Evolutionary conservation across 2,888 invertebrate species (phyloP).

Genomic region (Lasioglossum marginatum): DNA sequence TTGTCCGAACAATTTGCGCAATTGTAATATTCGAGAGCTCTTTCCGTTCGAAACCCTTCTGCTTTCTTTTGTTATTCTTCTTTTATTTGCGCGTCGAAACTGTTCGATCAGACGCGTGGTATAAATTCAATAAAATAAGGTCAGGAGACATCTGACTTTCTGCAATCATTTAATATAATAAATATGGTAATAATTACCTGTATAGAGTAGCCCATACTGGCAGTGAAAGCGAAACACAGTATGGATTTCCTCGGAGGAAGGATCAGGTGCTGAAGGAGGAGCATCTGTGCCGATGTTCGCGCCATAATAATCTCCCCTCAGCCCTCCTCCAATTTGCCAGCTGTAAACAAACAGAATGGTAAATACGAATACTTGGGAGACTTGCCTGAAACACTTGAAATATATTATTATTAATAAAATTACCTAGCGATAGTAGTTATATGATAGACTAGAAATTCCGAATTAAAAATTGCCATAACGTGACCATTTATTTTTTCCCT

Average conservation of each 20-base stretch:
- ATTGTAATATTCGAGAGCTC: not conserved
- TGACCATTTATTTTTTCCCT: too few relatives aligned
- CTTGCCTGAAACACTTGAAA: not conserved
- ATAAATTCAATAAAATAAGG: too few relatives aligned
- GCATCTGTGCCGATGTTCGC: constrained; percentile 66
- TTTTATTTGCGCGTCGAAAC: not conserved
- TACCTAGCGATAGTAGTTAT: too few relatives aligned
- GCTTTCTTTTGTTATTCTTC: not conserved
- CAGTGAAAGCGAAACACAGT: constrained; percentile 9
- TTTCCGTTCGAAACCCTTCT: not conserved
- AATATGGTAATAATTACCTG: not conserved
- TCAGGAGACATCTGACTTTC: too few relatives aligned
- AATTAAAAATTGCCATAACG: too few relatives aligned
- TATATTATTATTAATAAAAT: not conserved
- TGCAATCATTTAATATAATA: not conserved
- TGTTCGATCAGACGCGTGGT: not conserved
- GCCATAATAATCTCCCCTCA: constrained; percentile 4
- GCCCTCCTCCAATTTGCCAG: not conserved
- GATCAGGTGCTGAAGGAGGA: constrained; percentile 71
- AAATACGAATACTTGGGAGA: not conserved
- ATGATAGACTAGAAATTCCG: too few relatives aligned
- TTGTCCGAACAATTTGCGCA: constrained; percentile 21
- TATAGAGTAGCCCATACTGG: not conserved
- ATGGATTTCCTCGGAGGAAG: constrained; percentile 71
- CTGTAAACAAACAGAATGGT: not conserved